Evolutionary conservation across 2,113 vertebrate genomes (phyloP).

Genomic region (Syngnathoides biaculeatus): DNA sequence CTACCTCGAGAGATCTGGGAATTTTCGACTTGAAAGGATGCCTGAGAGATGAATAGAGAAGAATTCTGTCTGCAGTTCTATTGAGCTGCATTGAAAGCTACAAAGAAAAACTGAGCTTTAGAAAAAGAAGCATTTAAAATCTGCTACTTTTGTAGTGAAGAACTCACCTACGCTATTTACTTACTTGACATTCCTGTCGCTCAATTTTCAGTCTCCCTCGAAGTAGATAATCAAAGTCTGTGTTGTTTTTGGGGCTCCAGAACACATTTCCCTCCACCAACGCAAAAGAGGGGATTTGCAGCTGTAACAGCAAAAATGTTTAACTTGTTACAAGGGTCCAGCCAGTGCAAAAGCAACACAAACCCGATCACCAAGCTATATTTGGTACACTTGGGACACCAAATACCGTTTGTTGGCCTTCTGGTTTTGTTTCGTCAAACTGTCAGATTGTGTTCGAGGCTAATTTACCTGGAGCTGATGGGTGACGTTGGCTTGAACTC

Average conservation of each 20-base stretch:
- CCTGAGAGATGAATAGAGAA: conserved; percentile 57
- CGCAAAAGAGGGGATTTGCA: conserved; percentile 70
- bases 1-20: conserved; percentile 67
- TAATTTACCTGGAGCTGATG: conserved; percentile 76
- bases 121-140: neutral
- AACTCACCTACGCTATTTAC: conserved; percentile 49
- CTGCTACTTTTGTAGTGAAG: neutral
- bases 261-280: conserved; percentile 68
- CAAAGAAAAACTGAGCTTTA: neutral
- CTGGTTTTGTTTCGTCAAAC: neutral
- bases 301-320: conserved; percentile 63
- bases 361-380: neutral
- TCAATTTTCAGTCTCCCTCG: conserved; percentile 59
- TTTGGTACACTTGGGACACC: neutral
- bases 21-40: conserved; percentile 61
- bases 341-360: neutral
- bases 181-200: conserved; percentile 71
- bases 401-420: neutral
- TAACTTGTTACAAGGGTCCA: conserved; percentile 6
- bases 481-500: conserved; percentile 65
- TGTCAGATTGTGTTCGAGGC: neutral
- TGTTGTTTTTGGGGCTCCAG: conserved; percentile 52
- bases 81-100: conserved; percentile 67
- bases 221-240: conserved; percentile 62
- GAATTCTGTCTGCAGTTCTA: conserved; percentile 45